These are phyloP conservation scores for Andrena bucephala DNA, from an alignment of 2,888 invertebrate genomes.

Conservation along the genomic window DNA sequence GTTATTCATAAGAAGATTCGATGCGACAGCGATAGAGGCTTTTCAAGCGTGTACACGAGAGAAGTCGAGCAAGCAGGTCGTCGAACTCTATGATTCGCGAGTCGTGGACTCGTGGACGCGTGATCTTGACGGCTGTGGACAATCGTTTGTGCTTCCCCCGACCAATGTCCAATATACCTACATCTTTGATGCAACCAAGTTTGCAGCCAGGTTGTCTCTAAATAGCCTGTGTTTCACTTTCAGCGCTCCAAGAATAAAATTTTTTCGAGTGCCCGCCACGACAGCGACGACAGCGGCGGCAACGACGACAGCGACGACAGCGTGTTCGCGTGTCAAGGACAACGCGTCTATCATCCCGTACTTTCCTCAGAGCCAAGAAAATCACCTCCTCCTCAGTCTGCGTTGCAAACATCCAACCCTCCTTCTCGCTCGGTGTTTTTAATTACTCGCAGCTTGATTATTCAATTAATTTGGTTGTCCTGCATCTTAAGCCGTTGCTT, in stretches of 20 bases:
- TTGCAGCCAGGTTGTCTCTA: slow-evolving; percentile 62
- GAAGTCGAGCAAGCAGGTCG: slow-evolving; percentile 35
- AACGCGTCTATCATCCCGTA: slow-evolving; percentile 78
- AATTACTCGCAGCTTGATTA: too few species aligned
- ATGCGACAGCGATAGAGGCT: slow-evolving; percentile 22
- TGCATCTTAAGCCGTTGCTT: too few species aligned
- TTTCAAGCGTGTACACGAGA: slow-evolving; percentile 4
- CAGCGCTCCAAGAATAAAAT: slow-evolving; percentile 74
- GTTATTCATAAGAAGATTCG: slow-evolving; percentile 45
- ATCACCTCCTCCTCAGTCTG: slow-evolving; percentile 53
- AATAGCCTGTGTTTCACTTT: slow-evolving; percentile 76
- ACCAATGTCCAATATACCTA: background rate
- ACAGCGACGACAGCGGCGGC: background rate
- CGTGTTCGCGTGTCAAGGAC: slow-evolving; percentile 79
- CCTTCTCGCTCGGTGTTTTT: too few species aligned
- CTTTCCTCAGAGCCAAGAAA: slow-evolving; percentile 66
- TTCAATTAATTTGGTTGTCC: too few species aligned
- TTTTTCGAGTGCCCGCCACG: slow-evolving; percentile 53
- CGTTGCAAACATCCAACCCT: background rate
- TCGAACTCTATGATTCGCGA: slow-evolving; percentile 24
- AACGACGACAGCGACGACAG: slow-evolving; percentile 43
- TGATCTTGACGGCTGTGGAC: background rate
- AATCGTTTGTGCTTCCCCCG: background rate
- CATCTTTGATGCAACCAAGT: slow-evolving; percentile 3
- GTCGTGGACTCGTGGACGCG: background rate